A percentile compares a stretch with the other conserved stretches of the same genome.
Evolutionary conservation across 2,797 vertebrate genomes (phyloP).

Genomic region (Heteromormyrus szaboi): DNA sequence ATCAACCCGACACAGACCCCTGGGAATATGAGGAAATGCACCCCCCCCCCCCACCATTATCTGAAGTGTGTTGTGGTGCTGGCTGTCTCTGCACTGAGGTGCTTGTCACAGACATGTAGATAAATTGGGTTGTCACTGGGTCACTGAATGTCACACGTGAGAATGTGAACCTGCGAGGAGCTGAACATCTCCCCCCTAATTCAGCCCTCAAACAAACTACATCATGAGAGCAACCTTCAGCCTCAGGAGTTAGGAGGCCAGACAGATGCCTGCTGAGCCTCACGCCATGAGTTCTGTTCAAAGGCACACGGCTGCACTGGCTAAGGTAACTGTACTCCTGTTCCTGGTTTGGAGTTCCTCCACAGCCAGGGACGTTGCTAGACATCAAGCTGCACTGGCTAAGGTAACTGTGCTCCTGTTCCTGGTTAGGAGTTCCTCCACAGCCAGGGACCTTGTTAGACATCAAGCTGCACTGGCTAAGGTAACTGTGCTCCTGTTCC

Average conservation of each 20-base stretch:
- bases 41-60: neutral
- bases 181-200: neutral
- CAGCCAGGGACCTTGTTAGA: neutral
- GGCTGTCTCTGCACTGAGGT: neutral
- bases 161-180: neutral
- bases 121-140: neutral
- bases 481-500: neutral
- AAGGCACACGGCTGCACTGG: neutral
- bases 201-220: neutral
- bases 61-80: neutral
- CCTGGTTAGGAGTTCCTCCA: neutral
- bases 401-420: too few relatives aligned
- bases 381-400: too few relatives aligned
- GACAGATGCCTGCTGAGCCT: neutral
- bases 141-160: neutral
- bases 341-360: too few relatives aligned
- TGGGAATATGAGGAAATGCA: neutral
- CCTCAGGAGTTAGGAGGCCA: neutral
- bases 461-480: neutral
- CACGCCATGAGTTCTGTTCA: neutral
- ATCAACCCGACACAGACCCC: neutral
- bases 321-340: neutral
- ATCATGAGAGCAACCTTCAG: neutral
- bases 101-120: neutral
- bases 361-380: too few relatives aligned